These are phyloP conservation scores for Setophaga kirtlandii DNA, from an alignment of 2,113 vertebrate species.

Conservation along the genomic window DNA sequence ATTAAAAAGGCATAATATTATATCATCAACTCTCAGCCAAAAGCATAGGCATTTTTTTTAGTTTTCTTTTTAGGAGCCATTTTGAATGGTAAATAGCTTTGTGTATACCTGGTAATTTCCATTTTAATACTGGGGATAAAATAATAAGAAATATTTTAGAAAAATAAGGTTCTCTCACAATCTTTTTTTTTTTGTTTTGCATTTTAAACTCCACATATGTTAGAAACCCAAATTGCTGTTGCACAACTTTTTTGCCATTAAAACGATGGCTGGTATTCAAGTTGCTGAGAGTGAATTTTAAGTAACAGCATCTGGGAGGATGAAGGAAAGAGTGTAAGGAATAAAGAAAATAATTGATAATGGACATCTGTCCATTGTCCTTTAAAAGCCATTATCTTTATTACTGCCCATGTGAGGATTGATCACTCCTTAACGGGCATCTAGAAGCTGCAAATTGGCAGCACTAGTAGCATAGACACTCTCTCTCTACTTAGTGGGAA, in stretches of 20 bases:
- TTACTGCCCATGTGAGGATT: neutral
- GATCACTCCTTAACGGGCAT: neutral
- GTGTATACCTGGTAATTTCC: neutral
- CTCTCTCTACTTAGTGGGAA: neutral
- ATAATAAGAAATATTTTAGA: neutral
- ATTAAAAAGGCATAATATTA: neutral
- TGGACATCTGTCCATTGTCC: no score
- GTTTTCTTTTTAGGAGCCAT: neutral
- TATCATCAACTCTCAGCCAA: neutral
- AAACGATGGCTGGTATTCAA: neutral
- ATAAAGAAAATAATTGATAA: neutral
- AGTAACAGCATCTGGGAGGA: neutral
- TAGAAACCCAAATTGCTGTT: neutral
- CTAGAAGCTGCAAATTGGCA: neutral
- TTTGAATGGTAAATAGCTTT: neutral
- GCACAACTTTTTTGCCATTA: neutral
- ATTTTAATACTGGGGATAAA: neutral
- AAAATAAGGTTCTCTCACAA: neutral
- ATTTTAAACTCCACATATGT: neutral
- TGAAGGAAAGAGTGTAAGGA: neutral
- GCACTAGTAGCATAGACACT: neutral
- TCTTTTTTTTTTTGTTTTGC: neutral
- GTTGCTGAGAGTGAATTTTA: neutral
- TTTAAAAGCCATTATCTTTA: neutral
- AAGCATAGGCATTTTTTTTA: fast-evolving